Percentiles rank a stretch among this genome's conserved stretches.
Conservation (phyloP, 2,797 vertebrate species). For the Leptoclinus maculatus region DNA sequence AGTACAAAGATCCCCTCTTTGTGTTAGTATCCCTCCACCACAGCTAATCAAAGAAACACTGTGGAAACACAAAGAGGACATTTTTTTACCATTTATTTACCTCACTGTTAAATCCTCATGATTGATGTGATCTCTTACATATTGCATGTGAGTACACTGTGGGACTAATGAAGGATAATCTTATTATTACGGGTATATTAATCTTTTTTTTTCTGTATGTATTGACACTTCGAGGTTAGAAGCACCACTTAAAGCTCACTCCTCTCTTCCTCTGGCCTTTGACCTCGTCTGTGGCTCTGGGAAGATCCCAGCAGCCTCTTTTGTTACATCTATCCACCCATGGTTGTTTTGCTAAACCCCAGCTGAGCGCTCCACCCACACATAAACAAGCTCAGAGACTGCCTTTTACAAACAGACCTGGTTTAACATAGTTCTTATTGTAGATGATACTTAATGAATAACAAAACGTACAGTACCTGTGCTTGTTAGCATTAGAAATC, state of each 20-base stretch:
- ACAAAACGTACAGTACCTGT: background rate
- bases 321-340: slow-evolving; percentile 13
- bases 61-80: background rate
- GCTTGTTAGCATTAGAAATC: background rate
- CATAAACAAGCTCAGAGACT: background rate
- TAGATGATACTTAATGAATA: background rate
- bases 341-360: slow-evolving; percentile 54
- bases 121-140: slow-evolving; percentile 11
- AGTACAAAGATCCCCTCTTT: background rate
- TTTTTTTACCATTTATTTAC: no score
- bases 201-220: background rate
- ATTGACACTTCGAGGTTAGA: background rate
- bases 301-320: slow-evolving; percentile 23
- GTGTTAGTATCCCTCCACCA: background rate
- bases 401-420: slow-evolving; percentile 16
- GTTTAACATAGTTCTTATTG: background rate
- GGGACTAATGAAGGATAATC: background rate
- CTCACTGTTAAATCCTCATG: slow-evolving; percentile 1
- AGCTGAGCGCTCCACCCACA: slow-evolving; percentile 36
- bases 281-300: slow-evolving; percentile 9
- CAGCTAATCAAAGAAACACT: background rate
- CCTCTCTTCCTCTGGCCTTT: slow-evolving; percentile 7
- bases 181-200: background rate
- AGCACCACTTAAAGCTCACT: background rate
- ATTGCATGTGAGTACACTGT: background rate